Evolutionary conservation across 2,888 invertebrate species (phyloP).

Genomic region (Tetragonula carbonaria): DNA sequence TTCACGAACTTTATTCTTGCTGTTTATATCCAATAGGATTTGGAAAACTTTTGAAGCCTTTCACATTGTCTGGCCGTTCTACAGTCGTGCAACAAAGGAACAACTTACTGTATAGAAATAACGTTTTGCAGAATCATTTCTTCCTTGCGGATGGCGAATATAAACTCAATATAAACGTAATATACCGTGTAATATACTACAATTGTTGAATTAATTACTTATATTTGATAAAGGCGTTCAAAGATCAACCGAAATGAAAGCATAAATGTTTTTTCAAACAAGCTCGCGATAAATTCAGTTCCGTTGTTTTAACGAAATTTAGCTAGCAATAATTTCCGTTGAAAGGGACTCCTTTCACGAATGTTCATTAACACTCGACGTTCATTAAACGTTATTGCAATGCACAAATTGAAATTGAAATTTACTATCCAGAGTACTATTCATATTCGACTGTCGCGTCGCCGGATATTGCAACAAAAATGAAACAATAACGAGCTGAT

Average conservation of each 20-base stretch:
- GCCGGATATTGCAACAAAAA: conserved; percentile 16
- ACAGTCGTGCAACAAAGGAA: not conserved
- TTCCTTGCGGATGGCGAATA: too few species aligned
- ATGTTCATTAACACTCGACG: not conserved
- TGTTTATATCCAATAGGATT: too few species aligned
- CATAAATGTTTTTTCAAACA: not conserved
- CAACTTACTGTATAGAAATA: not conserved
- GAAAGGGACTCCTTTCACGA: too few species aligned
- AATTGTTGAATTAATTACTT: too few species aligned
- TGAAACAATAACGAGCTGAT: not conserved
- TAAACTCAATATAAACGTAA: not conserved
- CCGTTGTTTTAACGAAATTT: not conserved
- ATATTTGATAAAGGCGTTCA: not conserved
- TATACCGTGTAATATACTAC: not conserved
- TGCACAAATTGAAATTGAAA: conserved; percentile 24
- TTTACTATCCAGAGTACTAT: conserved; percentile 13
- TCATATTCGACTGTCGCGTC: conserved; percentile 13
- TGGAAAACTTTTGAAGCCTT: not conserved
- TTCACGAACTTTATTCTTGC: not conserved
- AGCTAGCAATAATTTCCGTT: conserved; percentile 1
- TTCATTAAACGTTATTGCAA: conserved; percentile 1
- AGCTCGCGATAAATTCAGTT: not conserved
- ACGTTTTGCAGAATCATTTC: not conserved
- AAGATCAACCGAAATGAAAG: not conserved
- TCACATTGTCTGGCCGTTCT: not conserved